Percentiles rank a stretch among this genome's conserved stretches.
These are phyloP conservation scores for Eulemur albifrons DNA, from an alignment of 2,797 vertebrate genomes.

Conservation along the genomic window DNA sequence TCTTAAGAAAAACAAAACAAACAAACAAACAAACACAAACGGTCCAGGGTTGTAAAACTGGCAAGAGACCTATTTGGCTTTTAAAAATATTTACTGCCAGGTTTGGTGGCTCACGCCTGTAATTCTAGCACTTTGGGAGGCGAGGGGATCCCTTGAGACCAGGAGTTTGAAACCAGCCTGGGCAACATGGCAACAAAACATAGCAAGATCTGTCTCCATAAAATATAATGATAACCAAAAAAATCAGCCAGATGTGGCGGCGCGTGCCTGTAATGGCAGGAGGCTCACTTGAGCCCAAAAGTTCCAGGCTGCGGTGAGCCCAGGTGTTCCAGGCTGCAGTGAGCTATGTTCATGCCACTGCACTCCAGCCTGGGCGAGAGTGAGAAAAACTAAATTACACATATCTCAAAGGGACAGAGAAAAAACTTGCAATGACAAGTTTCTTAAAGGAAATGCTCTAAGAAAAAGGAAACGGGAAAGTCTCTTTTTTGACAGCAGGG, in stretches of 20 bases:
- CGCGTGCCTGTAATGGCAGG: neutral
- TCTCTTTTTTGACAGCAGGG: neutral
- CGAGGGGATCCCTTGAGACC: neutral
- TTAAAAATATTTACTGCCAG: neutral
- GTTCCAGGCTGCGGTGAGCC: neutral
- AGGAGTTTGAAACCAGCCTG: neutral
- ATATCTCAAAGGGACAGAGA: neutral
- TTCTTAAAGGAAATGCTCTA: constrained; percentile 49
- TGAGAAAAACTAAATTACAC: neutral
- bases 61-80: neutral
- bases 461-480: neutral
- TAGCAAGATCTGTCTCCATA: neutral
- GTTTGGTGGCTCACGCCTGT: neutral
- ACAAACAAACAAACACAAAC: neutral
- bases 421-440: constrained; percentile 9
- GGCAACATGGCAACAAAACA: neutral
- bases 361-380: neutral
- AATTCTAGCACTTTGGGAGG: neutral
- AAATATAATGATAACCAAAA: neutral
- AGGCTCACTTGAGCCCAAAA: neutral
- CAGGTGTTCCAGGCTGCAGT: neutral
- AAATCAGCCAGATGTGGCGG: neutral
- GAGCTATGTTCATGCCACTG: neutral
- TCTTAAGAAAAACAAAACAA: neutral
- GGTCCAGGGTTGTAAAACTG: neutral